Evolutionary conservation across 2,888 invertebrate species (phyloP).

Genomic region (Meliscaeva auricollis): DNA sequence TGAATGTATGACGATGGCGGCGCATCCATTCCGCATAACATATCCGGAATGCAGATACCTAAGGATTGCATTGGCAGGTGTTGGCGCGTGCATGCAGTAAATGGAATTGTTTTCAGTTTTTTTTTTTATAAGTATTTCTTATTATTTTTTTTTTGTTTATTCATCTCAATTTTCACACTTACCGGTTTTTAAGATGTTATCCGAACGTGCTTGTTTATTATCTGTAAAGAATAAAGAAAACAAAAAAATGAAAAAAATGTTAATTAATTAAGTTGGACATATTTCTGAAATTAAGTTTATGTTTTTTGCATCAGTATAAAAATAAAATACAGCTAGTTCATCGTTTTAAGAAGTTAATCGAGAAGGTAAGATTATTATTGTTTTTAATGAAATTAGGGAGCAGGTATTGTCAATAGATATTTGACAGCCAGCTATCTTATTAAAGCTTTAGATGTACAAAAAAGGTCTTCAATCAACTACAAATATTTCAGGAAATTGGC

Average conservation of each 20-base stretch:
- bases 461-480: too few species aligned
- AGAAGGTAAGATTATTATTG: constrained; percentile 15
- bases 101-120: constrained; percentile 60
- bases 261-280: constrained; percentile 67
- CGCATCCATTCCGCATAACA: constrained; percentile 64
- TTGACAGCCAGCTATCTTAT: too few species aligned
- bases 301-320: not conserved
- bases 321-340: not conserved
- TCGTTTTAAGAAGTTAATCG: too few species aligned
- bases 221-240: constrained; percentile 60
- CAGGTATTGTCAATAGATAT: too few species aligned
- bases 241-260: constrained; percentile 59
- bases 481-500: too few species aligned
- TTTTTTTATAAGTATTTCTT: constrained; percentile 21
- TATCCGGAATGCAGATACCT: constrained; percentile 65
- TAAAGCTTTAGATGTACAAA: too few species aligned
- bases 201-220: constrained; percentile 69
- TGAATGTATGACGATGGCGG: constrained; percentile 52
- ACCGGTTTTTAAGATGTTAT: constrained; percentile 71
- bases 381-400: not conserved
- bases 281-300: constrained; percentile 8
- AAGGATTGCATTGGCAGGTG: constrained; percentile 69
- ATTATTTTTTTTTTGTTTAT: constrained; percentile 36
- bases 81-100: constrained; percentile 74
- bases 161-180: constrained; percentile 71